phyloP scores from a whole-genome alignment of 2,113 vertebrate species.

The Balaeniceps rex region DNA sequence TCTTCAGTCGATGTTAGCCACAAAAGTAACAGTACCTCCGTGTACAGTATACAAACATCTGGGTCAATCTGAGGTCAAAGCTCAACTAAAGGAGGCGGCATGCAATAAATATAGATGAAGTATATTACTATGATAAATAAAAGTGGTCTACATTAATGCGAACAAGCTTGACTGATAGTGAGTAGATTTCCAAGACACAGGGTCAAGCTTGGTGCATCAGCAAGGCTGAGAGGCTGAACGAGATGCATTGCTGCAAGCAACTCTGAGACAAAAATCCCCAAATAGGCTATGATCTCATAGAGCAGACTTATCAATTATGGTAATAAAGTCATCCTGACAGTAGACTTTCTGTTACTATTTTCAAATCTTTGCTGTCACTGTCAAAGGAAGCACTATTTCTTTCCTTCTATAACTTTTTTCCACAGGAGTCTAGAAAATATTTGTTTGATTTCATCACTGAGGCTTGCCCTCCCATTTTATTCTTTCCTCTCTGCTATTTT shows the following conservation, averaged over 20 bases:
- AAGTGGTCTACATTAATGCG: not conserved
- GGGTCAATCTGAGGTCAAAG: slow-evolving; percentile 28
- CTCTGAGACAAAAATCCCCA: not conserved
- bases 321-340: not conserved
- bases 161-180: slow-evolving; percentile 17
- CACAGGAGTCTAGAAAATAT: not conserved
- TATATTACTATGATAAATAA: slow-evolving; percentile 15
- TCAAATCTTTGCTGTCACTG: not conserved
- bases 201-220: slow-evolving; percentile 29
- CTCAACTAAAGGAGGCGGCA: not conserved
- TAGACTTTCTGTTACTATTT: not conserved
- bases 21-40: not conserved
- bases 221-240: not conserved
- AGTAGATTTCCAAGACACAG: slow-evolving; percentile 13
- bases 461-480: not conserved
- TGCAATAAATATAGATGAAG: slow-evolving; percentile 28
- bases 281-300: not conserved
- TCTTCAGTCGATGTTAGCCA: not conserved
- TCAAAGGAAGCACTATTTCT: not conserved
- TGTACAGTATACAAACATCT: not conserved
- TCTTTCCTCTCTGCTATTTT: not conserved
- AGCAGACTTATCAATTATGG: not conserved
- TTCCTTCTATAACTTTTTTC: not conserved
- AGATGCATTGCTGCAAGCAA: not conserved
- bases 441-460: not conserved